Percentiles rank a stretch among this genome's conserved stretches.
Conservation (phyloP, 2,888 invertebrate species). For the Erebia aethiops region DNA sequence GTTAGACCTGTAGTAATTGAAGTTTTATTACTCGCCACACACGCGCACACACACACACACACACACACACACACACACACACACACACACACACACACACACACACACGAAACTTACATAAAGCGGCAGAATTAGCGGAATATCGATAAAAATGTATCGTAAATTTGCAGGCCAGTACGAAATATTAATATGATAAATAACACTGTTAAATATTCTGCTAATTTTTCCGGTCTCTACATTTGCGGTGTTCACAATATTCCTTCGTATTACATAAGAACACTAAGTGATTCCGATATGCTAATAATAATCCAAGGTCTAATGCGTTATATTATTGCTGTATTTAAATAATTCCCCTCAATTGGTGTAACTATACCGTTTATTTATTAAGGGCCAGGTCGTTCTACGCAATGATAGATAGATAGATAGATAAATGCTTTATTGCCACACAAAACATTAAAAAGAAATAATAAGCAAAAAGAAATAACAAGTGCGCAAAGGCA, state of each 20-base stretch:
- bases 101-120: background rate
- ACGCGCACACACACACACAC: background rate
- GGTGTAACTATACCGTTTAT: conserved; percentile 1
- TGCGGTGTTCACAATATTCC: background rate
- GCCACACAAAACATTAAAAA: too few relatives aligned
- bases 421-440: too few relatives aligned
- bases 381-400: conserved; percentile 2
- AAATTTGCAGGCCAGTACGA: background rate
- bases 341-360: background rate
- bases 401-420: background rate
- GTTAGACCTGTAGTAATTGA: too few relatives aligned
- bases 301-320: background rate
- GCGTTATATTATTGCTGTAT: background rate
- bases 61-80: background rate
- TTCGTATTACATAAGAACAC: background rate
- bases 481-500: too few relatives aligned
- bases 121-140: background rate
- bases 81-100: background rate
- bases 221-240: background rate
- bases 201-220: background rate
- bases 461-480: too few relatives aligned
- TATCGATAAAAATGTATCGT: background rate
- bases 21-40: too few relatives aligned
- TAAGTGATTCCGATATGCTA: background rate
- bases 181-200: too few relatives aligned